These are phyloP conservation scores for Polia nebulosa DNA, from an alignment of 2,888 invertebrate species.

Conservation along the genomic window DNA sequence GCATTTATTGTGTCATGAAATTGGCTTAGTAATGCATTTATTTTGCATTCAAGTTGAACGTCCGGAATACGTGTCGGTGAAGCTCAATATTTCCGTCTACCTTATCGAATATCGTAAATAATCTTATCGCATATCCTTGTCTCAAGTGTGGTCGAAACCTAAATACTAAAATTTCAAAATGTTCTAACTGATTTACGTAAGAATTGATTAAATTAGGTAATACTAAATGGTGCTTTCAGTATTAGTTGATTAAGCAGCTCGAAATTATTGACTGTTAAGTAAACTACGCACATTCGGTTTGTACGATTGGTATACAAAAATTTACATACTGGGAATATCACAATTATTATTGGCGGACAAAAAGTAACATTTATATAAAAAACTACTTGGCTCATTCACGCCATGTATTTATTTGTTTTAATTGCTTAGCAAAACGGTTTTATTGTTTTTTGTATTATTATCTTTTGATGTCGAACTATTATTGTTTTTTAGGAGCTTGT, in stretches of 20 bases:
- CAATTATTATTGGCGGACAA: conserved; percentile 43
- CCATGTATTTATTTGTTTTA: conserved; percentile 83
- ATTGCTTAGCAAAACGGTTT: conserved; percentile 85
- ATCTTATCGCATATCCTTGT: conserved; percentile 51
- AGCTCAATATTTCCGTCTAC: conserved; percentile 66
- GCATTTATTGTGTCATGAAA: conserved; percentile 53
- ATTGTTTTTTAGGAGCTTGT: conserved; percentile 85
- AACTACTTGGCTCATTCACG: conserved; percentile 69
- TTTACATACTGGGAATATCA: conserved; percentile 55
- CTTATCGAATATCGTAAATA: conserved; percentile 39
- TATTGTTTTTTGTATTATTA: conserved; percentile 77
- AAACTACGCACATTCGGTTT: conserved; percentile 80
- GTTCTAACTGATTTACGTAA: conserved; percentile 73
- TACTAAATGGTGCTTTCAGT: conserved; percentile 89
- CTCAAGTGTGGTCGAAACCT: conserved; percentile 46
- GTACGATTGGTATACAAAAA: conserved; percentile 63
- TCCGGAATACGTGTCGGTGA: conserved; percentile 41
- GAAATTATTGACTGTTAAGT: conserved; percentile 75
- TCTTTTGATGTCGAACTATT: conserved; percentile 68
- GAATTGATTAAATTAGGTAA: conserved; percentile 77
- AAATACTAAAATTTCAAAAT: conserved; percentile 44
- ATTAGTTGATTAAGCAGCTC: conserved; percentile 87
- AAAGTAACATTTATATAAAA: conserved; percentile 20
- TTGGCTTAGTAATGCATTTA: conserved; percentile 51
- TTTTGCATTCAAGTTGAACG: conserved; percentile 53